These are phyloP conservation scores for Coracias cyanogaster DNA, from an alignment of 2,797 vertebrate genomes.

Conservation along the genomic window DNA sequence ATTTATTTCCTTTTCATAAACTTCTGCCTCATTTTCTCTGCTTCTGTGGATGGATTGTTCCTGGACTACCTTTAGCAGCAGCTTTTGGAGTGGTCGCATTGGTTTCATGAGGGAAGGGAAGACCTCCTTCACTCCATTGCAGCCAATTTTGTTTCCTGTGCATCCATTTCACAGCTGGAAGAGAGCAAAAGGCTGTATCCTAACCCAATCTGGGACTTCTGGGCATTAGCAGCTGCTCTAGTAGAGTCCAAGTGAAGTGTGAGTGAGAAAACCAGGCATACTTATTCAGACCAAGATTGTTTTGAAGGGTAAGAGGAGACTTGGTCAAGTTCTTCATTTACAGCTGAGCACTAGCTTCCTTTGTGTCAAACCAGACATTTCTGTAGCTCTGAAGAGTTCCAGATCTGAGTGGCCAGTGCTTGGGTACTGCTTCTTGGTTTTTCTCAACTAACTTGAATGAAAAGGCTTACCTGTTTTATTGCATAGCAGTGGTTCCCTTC, in stretches of 20 bases:
- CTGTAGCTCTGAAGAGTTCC: background rate
- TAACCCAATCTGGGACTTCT: background rate
- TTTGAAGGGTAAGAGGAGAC: background rate
- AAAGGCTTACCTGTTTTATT: background rate
- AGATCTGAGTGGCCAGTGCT: background rate
- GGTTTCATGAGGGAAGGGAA: background rate
- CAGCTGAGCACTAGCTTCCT: background rate
- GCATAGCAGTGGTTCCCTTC: background rate
- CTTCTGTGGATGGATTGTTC: background rate
- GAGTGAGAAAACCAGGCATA: background rate
- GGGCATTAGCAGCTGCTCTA: background rate
- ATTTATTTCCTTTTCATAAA: background rate
- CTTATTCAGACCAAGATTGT: background rate
- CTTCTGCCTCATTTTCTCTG: background rate
- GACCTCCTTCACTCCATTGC: accelerated
- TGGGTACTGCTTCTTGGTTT: background rate
- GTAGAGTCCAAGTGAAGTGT: background rate
- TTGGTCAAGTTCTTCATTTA: background rate
- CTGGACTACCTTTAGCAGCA: background rate
- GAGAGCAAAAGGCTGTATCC: background rate
- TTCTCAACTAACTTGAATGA: background rate
- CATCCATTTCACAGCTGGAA: background rate
- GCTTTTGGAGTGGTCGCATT: background rate
- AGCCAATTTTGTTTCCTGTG: background rate
- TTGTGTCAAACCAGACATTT: background rate